Conservation (phyloP, 2,888 invertebrate species). For the Plebejus anna region DNA sequence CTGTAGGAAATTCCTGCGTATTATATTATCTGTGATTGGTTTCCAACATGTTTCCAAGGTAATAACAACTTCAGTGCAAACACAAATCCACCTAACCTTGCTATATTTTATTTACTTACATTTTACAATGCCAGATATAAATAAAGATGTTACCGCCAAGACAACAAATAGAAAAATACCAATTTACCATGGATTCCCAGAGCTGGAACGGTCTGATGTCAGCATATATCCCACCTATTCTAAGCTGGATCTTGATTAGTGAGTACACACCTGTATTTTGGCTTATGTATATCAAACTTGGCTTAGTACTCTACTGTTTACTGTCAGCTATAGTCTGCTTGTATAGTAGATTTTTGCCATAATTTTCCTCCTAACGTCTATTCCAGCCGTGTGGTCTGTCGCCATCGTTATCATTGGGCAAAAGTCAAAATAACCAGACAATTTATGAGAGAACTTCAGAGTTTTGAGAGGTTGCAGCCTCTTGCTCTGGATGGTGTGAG, state of each 20-base stretch:
- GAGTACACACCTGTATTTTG: conserved; percentile 52
- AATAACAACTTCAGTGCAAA: conserved; percentile 12
- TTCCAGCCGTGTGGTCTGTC: conserved; percentile 82
- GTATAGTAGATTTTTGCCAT: not conserved
- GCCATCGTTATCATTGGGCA: conserved; percentile 79
- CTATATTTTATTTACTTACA: not conserved
- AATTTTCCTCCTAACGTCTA: conserved; percentile 8
- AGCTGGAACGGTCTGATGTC: conserved; percentile 79
- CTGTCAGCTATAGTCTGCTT: not conserved
- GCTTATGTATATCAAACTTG: too few relatives aligned
- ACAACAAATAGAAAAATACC: conserved; percentile 52
- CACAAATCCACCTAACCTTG: not conserved
- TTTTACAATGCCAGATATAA: conserved; percentile 15
- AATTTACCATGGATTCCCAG: conserved; percentile 72
- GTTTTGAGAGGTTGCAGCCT: conserved; percentile 81
- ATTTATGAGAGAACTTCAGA: conserved; percentile 81
- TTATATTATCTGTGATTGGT: conserved; percentile 4
- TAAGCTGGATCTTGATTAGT: conserved; percentile 81
- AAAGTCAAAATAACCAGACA: conserved; percentile 76
- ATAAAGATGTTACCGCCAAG: conserved; percentile 31
- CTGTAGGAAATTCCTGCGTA: not conserved
- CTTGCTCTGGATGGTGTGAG: conserved; percentile 82
- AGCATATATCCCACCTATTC: conserved; percentile 82
- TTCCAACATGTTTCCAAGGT: conserved; percentile 11
- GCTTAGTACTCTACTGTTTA: not conserved